Base-by-base conservation (phyloP, 2,888 invertebrate genomes). In the Scaptodrosophila latifasciaeformis region DNA sequence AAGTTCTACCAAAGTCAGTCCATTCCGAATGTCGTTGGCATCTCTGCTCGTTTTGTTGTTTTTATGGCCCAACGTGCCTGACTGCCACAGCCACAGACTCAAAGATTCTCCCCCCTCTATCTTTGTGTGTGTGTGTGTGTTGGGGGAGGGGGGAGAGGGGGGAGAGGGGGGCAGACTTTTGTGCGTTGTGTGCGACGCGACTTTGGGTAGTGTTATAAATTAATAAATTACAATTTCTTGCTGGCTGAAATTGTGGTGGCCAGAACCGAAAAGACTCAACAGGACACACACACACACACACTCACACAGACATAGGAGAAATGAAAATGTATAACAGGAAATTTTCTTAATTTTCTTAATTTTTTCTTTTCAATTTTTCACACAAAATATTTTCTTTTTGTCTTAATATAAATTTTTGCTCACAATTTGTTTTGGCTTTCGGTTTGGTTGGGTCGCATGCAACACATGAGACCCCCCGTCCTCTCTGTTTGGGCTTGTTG, bases 181-280 rank as follows among this genome's bases (percentile, higher is more conserved):
- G 30, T 42, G 57, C 27, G 17, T 17, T 15, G 37, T 9, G 5
- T 9, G 27, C 21, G 13, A n/a, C 43, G 27, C 21, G 18, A 48
- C 53, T 48, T 54, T 27, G 37, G 49, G 21, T 54, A 64, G 62
- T 67, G 75, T 82, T 81, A 84, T 83, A 83, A 84, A 83, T 83
- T 83, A 83, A 84, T 83, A 83, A 84, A 83, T 83, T 82, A 84
- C 83, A 84, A 83, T 81, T 82, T 82, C 62, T 60, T 62, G 30
- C 29, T 37, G 29, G 59, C 51, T 59, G 58, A 51, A 51, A 51
- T 35, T 51, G 54, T 42, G 49, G 24, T 42, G 35, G 34, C 50
- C 48, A 17, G 17, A 17, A 17, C 10, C 15, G 37, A 17, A 37
- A 10, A 37, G 17, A 37, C 13, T 37, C 15, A 10, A 17, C 37